phyloP scores from a whole-genome alignment of 2,797 vertebrate genomes.

The Amblyraja radiata region DNA sequence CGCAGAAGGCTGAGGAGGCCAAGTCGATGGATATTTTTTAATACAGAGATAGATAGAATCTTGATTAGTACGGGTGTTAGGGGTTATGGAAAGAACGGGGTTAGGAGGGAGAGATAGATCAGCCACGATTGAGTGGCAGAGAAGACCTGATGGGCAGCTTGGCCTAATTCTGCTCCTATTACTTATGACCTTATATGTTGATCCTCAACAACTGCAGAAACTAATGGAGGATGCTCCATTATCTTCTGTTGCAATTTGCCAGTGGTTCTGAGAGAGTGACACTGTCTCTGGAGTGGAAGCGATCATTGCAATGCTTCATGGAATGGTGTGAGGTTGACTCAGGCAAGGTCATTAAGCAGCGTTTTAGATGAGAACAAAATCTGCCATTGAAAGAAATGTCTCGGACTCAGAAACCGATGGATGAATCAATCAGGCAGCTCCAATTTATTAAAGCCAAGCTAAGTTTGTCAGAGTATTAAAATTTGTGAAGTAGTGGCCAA shows the following conservation, averaged over 20 bases:
- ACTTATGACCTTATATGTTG: too few species aligned
- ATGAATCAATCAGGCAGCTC: neutral
- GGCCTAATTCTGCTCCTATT: too few species aligned
- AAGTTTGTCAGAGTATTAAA: neutral
- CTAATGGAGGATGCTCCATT: too few species aligned
- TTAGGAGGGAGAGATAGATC: too few species aligned
- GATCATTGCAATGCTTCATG: neutral
- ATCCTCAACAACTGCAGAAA: too few species aligned
- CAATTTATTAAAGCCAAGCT: neutral
- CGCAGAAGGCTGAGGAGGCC: too few species aligned
- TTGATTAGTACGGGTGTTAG: too few species aligned
- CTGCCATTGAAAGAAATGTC: neutral
- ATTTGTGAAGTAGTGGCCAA: neutral
- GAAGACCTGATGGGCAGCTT: too few species aligned
- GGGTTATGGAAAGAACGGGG: too few species aligned
- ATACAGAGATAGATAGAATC: too few species aligned
- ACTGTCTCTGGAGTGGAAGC: neutral
- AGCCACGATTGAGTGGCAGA: too few species aligned
- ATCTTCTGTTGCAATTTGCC: neutral
- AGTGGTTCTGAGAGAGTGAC: neutral
- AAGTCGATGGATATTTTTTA: too few species aligned
- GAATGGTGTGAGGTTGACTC: neutral
- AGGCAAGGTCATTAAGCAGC: neutral
- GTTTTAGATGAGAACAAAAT: neutral
- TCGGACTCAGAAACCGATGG: neutral